Conservation (phyloP, 2,797 vertebrate genomes). For the Pseudochaenichthys georgianus region DNA sequence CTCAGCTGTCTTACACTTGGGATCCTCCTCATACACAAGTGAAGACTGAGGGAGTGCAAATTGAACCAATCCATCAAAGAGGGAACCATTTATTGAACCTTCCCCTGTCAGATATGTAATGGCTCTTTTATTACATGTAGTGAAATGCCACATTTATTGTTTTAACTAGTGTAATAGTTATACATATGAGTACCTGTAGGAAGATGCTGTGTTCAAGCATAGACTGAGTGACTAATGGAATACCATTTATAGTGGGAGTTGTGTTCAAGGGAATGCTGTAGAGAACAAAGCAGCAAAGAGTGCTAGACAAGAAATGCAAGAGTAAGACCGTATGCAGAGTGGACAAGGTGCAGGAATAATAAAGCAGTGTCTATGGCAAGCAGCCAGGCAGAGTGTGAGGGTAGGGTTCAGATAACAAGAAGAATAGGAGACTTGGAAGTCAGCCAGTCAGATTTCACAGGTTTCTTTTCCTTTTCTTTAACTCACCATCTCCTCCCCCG, state of each 20-base stretch:
- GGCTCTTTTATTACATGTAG: conserved; percentile 60
- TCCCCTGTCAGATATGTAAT: conserved; percentile 60
- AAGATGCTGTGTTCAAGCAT: conserved; percentile 30
- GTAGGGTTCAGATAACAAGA: conserved; percentile 81
- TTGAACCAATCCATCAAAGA: conserved; percentile 71
- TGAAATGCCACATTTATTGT: conserved; percentile 42
- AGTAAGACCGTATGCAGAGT: conserved; percentile 50
- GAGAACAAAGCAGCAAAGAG: conserved; percentile 49
- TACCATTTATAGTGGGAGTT: conserved; percentile 26
- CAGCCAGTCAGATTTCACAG: conserved; percentile 81
- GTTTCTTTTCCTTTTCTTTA: conserved; percentile 33
- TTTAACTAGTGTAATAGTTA: conserved; percentile 39
- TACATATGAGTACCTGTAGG: conserved; percentile 21
- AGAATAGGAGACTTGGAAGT: conserved; percentile 80
- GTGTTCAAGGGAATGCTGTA: conserved; percentile 44
- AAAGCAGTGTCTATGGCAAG: conserved; percentile 75
- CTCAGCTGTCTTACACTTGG: conserved; percentile 55
- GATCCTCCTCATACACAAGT: conserved; percentile 56
- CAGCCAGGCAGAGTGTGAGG: conserved; percentile 77
- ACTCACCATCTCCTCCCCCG: conserved; percentile 37
- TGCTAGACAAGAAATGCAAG: conserved; percentile 40
- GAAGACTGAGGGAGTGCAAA: conserved; percentile 57
- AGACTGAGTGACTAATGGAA: conserved; percentile 43
- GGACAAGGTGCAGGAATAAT: conserved; percentile 73
- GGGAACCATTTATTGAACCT: conserved; percentile 64